A percentile compares a stretch with the other conserved stretches of the same genome.
phyloP scores from a whole-genome alignment of 92 coral and sea anemone species.

The Meandrina meandrites region DNA sequence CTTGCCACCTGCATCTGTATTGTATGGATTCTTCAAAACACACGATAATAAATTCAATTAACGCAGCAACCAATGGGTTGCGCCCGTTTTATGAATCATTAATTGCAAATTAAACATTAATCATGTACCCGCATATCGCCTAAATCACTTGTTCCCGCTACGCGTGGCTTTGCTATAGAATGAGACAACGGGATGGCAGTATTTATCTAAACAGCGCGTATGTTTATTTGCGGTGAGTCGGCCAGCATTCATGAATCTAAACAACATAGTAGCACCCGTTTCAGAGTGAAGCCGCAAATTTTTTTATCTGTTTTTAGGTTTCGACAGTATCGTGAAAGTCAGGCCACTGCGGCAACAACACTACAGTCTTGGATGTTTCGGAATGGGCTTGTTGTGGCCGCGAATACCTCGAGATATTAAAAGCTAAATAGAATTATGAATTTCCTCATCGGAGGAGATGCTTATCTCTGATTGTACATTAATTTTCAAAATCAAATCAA shows the following conservation, averaged over 20 bases:
- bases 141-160: conserved; percentile 79
- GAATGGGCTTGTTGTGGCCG: conserved; percentile 55
- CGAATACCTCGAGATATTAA: conserved; percentile 54
- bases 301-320: conserved; percentile 81
- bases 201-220: conserved; percentile 89
- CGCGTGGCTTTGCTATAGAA: conserved; percentile 82
- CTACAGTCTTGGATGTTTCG: conserved; percentile 27
- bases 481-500: conserved; percentile 77
- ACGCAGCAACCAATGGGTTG: conserved; percentile 69
- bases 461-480: conserved; percentile 69
- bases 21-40: conserved; percentile 67
- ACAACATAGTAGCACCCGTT: conserved; percentile 76
- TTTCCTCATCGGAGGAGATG: conserved; percentile 53
- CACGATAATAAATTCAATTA: conserved; percentile 83
- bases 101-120: conserved; percentile 89
- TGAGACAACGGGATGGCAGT: conserved; percentile 67
- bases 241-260: conserved; percentile 78
- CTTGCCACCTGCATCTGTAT: conserved; percentile 77
- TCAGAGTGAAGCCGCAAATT: conserved; percentile 81
- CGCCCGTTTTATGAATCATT: conserved; percentile 87
- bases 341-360: conserved; percentile 70
- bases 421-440: conserved; percentile 59
- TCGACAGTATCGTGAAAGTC: conserved; percentile 89
- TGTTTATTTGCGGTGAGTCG: conserved; percentile 93
- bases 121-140: conserved; percentile 88